Conservation (phyloP, 2,113 vertebrate species). For the Cephalophus harveyi region DNA sequence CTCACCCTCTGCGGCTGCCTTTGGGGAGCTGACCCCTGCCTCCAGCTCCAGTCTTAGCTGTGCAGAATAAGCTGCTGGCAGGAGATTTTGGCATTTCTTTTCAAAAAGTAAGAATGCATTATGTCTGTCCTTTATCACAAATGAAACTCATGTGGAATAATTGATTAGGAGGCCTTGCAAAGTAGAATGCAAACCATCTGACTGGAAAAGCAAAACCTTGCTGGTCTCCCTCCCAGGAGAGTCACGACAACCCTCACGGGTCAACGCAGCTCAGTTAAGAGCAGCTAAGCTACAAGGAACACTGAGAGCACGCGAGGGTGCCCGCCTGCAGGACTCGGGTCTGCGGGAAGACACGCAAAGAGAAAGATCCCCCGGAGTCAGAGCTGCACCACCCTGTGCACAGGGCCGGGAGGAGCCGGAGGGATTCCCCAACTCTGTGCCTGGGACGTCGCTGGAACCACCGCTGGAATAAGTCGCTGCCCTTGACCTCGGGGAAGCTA, state of each 20-base stretch:
- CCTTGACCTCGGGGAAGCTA: neutral
- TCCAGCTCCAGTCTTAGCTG: neutral
- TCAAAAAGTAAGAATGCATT: rapidly evolving
- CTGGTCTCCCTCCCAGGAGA: neutral
- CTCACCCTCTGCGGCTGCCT: neutral
- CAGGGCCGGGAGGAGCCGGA: rapidly evolving
- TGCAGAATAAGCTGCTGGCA: neutral
- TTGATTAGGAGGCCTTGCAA: neutral
- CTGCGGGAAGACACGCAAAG: rapidly evolving
- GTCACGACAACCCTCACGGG: rapidly evolving
- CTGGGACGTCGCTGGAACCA: neutral
- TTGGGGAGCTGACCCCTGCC: no score
- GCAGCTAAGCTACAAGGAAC: neutral
- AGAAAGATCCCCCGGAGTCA: rapidly evolving
- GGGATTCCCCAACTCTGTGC: rapidly evolving
- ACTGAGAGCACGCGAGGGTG: rapidly evolving
- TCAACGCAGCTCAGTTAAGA: neutral
- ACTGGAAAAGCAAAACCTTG: neutral
- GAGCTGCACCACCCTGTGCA: neutral
- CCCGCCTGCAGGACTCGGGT: neutral
- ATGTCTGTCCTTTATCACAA: neutral
- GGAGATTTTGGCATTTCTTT: neutral
- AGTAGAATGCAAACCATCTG: no score
- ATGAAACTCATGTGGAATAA: neutral
- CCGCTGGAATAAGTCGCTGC: rapidly evolving